A percentile compares a stretch with the other conserved stretches of the same genome.
These are phyloP conservation scores for Aphodius sticticus DNA, from an alignment of 2,888 invertebrate species.

Conservation along the genomic window DNA sequence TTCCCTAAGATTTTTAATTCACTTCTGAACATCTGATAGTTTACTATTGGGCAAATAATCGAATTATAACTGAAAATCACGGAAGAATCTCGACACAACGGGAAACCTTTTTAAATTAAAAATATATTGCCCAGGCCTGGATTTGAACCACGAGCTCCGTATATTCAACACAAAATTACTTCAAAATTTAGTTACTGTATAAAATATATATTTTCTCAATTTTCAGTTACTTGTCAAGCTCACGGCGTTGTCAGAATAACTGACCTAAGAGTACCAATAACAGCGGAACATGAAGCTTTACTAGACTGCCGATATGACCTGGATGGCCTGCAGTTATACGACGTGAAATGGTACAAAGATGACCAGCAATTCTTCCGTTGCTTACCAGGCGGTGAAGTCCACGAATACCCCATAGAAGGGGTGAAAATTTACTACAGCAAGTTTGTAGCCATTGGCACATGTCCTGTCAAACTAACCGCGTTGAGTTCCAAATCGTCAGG, in stretches of 20 bases:
- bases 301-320: conserved; percentile 53
- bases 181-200: neutral
- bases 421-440: conserved; percentile 46
- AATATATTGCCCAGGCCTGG: too few relatives aligned
- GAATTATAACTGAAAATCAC: too few relatives aligned
- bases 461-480: conserved; percentile 49
- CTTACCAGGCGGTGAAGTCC: conserved; percentile 48
- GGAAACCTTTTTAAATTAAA: too few relatives aligned
- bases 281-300: conserved; percentile 48
- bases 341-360: conserved; percentile 57
- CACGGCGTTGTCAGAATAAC: conserved; percentile 44
- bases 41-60: too few relatives aligned
- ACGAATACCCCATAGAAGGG: conserved; percentile 49
- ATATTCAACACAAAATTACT: neutral
- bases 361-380: conserved; percentile 53
- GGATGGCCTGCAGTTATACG: conserved; percentile 49
- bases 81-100: too few relatives aligned
- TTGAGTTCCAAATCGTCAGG: conserved; percentile 49
- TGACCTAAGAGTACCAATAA: conserved; percentile 50
- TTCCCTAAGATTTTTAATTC: too few relatives aligned
- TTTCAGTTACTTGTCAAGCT: conserved; percentile 26
- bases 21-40: too few relatives aligned
- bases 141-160: too few relatives aligned
- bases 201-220: neutral
- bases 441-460: conserved; percentile 48